Evolutionary conservation across 1,140 invertebrate genomes (phyloP), one percentile per base, ranked within the genome.

Genomic region (Eciton burchellii): DNA sequence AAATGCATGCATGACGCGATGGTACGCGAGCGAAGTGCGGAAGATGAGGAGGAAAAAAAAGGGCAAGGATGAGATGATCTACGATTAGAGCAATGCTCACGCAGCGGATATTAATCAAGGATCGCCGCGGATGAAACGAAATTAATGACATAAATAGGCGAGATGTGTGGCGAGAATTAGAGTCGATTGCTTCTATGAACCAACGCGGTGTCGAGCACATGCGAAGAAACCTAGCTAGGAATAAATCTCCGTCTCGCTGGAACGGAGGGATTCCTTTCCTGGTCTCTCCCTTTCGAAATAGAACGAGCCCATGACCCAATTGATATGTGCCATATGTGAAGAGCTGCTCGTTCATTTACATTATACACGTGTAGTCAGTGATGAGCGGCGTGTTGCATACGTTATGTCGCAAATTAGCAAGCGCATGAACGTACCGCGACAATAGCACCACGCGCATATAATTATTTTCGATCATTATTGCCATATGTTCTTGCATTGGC

Each of bases 301-400:
- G 63, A 79, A 79, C 63, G 52, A 29, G 54, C 52, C 70, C 70
- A 59, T 65, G 74, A 79, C 49, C 74, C 29, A 70, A 79, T 79
- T 79, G 35, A 79, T 35, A 66, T 79, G 49, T 70, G 74, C 4
- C 21, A 21, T 29, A 68, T 52, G 49, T 65, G 0, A n/a, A 47
- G 16, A 47, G 49, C 24, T 71, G 29, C 66, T 26, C 54, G 21
- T 26, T 16, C 19, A 21, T 6, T 14, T 5, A 21, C 68, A 56
- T 71, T 26, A 19, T 68, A n/a, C 35, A n/a, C 19, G n/a, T 9
- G n/a, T 54, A 29, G 41, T 24, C 49, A 45, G 11, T 16, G 24
- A n/a, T n/a, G 11, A 29, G 19, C 11, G 26, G 35, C 11, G n/a
- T 43, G 43, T 43, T 35, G 63, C 63, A 68, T 77, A 79, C n/a